These are phyloP conservation scores for Crossaster papposus DNA, from an alignment of 53 echinoderm and acorn worm genomes.

Conservation along the genomic window DNA sequence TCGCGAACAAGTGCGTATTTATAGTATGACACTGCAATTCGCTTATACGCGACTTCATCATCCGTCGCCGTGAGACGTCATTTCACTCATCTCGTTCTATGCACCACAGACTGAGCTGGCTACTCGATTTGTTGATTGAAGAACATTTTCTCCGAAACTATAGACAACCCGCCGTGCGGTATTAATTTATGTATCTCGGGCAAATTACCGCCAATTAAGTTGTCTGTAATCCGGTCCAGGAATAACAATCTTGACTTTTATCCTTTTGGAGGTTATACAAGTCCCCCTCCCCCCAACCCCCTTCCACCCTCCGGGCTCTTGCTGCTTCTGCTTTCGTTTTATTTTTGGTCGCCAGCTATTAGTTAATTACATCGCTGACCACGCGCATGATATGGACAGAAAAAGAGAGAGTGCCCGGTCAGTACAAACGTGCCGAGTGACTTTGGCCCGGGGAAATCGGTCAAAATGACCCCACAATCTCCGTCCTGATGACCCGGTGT, in stretches of 20 bases:
- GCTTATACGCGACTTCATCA: neutral
- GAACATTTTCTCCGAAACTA: neutral
- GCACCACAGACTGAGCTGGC: neutral
- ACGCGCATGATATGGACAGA: too few species aligned
- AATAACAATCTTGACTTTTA: slow-evolving; percentile 37
- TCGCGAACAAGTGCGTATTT: neutral
- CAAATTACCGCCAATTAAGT: slow-evolving; percentile 37
- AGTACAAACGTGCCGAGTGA: slow-evolving; percentile 24
- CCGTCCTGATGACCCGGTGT: slow-evolving; percentile 36
- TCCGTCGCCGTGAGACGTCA: neutral
- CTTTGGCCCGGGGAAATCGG: slow-evolving; percentile 46
- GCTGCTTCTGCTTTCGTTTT: neutral
- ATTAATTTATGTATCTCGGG: slow-evolving; percentile 48
- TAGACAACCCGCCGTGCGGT: neutral
- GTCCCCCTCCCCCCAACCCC: neutral
- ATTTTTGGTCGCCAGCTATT: slow-evolving; percentile 28
- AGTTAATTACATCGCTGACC: slow-evolving; percentile 44
- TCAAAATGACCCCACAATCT: slow-evolving; percentile 47
- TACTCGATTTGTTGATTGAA: neutral
- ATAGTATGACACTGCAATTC: neutral
- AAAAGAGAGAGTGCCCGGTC: neutral
- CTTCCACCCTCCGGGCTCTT: neutral
- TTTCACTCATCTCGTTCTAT: neutral
- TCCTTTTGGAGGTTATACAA: neutral
- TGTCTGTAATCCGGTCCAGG: slow-evolving; percentile 15